Percentiles rank a stretch among this genome's conserved stretches.
phyloP scores from a whole-genome alignment of 2,113 vertebrate species.

The Neodon shergylaensis region DNA sequence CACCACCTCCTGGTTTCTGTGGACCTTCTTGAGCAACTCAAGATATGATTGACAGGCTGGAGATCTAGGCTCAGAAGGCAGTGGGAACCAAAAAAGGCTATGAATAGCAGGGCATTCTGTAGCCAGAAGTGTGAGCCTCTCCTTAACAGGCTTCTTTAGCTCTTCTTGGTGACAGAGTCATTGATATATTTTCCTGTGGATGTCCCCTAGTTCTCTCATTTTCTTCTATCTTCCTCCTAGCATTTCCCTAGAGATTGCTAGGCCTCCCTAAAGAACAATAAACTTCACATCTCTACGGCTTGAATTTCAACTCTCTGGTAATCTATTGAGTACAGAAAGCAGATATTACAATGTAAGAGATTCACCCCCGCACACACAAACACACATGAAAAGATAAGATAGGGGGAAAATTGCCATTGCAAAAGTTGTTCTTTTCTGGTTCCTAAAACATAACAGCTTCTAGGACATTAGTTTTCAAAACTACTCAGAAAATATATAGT shows the following conservation, averaged over 20 bases:
- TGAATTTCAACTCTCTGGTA: background rate
- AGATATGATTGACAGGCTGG: background rate
- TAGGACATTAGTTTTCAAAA: background rate
- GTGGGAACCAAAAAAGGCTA: background rate
- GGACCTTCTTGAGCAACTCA: background rate
- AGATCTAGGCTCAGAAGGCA: background rate
- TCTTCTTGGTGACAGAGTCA: background rate
- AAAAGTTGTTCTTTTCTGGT: slow-evolving; percentile 3
- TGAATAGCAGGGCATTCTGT: background rate
- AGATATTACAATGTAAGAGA: background rate
- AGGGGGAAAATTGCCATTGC: background rate
- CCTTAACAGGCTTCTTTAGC: background rate
- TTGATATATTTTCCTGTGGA: background rate
- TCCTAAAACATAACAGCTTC: background rate
- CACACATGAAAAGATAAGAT: background rate
- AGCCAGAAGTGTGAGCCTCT: background rate
- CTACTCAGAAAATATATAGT: background rate
- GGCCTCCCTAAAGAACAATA: background rate
- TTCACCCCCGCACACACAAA: background rate
- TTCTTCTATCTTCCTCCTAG: background rate
- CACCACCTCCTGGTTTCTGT: background rate
- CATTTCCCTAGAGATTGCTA: background rate
- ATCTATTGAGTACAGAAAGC: background rate
- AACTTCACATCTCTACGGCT: background rate
- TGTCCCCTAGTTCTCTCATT: background rate